Percentiles rank a stretch among this genome's conserved stretches.
Evolutionary conservation across 2,888 invertebrate species (phyloP).

Genomic region (Epirrhoe tristata): DNA sequence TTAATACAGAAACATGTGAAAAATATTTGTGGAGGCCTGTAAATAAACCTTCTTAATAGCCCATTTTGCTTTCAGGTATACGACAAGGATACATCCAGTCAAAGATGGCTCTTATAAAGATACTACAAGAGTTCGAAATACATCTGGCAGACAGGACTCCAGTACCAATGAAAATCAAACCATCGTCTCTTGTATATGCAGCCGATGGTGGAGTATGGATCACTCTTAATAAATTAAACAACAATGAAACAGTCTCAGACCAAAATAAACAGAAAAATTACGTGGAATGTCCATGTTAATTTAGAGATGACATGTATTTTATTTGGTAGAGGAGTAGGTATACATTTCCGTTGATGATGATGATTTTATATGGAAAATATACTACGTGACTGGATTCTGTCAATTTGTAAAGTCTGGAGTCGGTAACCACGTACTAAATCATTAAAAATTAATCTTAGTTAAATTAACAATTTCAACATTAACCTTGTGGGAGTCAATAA

Average conservation of each 20-base stretch:
- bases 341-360: too few species aligned
- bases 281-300: background rate
- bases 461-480: conserved; percentile 16
- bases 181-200: conserved; percentile 66
- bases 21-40: background rate
- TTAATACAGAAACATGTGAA: too few species aligned
- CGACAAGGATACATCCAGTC: conserved; percentile 80
- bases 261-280: conserved; percentile 14
- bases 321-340: background rate
- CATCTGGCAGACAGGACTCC: conserved; percentile 64
- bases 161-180: conserved; percentile 68
- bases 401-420: background rate
- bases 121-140: conserved; percentile 70
- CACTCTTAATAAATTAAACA: conserved; percentile 59
- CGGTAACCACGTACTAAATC: background rate
- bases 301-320: background rate
- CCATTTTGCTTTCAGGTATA: conserved; percentile 60
- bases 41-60: background rate
- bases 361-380: background rate
- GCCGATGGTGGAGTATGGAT: conserved; percentile 75
- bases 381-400: too few species aligned
- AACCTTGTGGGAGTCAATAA: conserved; percentile 25
- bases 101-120: conserved; percentile 74
- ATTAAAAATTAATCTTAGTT: too few species aligned
- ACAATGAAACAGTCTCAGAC: conserved; percentile 10